These are phyloP conservation scores for Capitella teleta DNA, from an alignment of 1,140 invertebrate species.

Conservation along the genomic window DNA sequence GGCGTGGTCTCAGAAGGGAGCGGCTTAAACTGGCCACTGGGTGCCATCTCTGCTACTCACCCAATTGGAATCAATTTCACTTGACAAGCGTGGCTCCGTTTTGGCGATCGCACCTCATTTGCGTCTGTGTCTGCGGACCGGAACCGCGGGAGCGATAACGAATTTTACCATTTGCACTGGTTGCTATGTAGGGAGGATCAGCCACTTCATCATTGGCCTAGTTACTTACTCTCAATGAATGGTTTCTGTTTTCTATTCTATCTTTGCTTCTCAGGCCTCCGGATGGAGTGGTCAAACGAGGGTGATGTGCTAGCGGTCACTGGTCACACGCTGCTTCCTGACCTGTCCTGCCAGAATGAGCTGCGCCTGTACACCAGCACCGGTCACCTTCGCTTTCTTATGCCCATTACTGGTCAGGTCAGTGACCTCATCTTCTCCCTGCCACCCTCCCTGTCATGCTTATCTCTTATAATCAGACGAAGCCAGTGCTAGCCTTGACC, in stretches of 20 bases:
- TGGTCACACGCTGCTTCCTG: slow-evolving; percentile 46
- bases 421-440: slow-evolving; percentile 6
- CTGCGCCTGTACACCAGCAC: slow-evolving; percentile 38
- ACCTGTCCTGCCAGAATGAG: slow-evolving; percentile 35
- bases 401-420: slow-evolving; percentile 63
- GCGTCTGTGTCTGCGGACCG: too few species aligned
- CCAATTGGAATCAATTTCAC: too few species aligned
- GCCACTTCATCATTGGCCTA: too few species aligned
- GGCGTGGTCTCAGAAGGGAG: too few species aligned
- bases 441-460: neutral
- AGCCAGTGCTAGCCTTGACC: slow-evolving; percentile 79
- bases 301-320: slow-evolving; percentile 82
- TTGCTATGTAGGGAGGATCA: too few species aligned
- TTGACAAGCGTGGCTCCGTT: too few species aligned
- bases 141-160: too few species aligned
- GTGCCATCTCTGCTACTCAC: too few species aligned
- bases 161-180: too few species aligned
- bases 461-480: slow-evolving; percentile 44
- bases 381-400: slow-evolving; percentile 50
- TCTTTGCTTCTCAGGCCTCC: slow-evolving; percentile 28
- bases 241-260: neutral
- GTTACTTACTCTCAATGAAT: too few species aligned
- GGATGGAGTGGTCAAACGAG: slow-evolving; percentile 93
- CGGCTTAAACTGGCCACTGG: too few species aligned
- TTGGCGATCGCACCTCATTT: too few species aligned